Conservation (phyloP, 1,140 invertebrate species). For the Pararge aegeria region DNA sequence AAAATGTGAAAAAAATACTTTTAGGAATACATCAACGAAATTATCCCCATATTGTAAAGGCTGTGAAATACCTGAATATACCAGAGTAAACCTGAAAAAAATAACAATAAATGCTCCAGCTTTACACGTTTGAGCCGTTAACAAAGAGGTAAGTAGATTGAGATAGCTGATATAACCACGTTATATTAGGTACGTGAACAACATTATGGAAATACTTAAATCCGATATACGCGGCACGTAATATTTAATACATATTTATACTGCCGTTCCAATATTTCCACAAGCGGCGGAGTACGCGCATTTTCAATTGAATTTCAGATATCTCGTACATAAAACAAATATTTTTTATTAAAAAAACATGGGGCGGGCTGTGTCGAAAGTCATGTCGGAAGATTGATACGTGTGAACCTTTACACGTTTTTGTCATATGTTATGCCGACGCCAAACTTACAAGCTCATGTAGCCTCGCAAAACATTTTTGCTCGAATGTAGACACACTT, state of each 20-base stretch:
- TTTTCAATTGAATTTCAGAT: conserved; percentile 54
- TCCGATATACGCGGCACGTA: conserved; percentile 36
- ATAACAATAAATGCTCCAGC: too few species aligned
- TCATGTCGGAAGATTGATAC: neutral
- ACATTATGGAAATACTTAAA: conserved; percentile 24
- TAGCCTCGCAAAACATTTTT: too few species aligned
- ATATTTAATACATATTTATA: conserved; percentile 71
- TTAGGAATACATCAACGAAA: too few species aligned
- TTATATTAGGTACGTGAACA: conserved; percentile 1
- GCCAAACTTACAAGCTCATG: too few species aligned
- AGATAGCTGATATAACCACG: neutral
- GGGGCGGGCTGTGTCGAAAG: neutral
- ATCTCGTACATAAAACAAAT: conserved; percentile 17
- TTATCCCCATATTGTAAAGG: too few species aligned
- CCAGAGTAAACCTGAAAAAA: too few species aligned
- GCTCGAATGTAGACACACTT: too few species aligned
- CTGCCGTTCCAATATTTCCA: conserved; percentile 43
- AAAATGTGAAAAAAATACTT: too few species aligned
- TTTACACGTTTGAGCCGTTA: too few species aligned
- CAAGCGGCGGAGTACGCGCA: conserved; percentile 41
- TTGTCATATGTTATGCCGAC: neutral
- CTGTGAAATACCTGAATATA: too few species aligned
- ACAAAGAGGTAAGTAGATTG: too few species aligned
- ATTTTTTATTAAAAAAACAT: conserved; percentile 3
- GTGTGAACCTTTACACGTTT: neutral